Evolutionary conservation across 2,797 vertebrate species (phyloP).

Genomic region (Apogon talboti): DNA sequence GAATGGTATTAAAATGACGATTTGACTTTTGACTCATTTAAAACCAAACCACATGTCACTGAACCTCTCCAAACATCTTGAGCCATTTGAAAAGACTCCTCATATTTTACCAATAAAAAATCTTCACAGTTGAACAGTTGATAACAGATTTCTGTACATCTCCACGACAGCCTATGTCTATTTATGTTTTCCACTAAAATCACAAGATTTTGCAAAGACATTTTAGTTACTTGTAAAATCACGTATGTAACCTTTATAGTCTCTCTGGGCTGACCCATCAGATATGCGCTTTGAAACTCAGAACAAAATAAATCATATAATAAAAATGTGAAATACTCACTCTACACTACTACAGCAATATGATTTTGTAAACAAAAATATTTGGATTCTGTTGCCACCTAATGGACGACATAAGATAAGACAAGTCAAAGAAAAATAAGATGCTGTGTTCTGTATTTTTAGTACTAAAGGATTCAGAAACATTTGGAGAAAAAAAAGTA

Average conservation of each 20-base stretch:
- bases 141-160: slow-evolving; percentile 3
- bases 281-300: not conserved
- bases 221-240: too few relatives aligned
- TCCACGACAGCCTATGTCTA: not conserved
- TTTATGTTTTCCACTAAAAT: not conserved
- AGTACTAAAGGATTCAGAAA: not conserved
- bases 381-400: slow-evolving; percentile 63
- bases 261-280: too few relatives aligned
- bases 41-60: slow-evolving; percentile 50
- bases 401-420: slow-evolving; percentile 37
- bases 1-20: slow-evolving; percentile 36
- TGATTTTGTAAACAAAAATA: slow-evolving; percentile 20
- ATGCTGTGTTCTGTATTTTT: not conserved
- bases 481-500: not conserved
- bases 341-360: not conserved
- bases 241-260: too few relatives aligned
- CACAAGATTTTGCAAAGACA: too few relatives aligned
- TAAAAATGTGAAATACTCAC: not conserved
- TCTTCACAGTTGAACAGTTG: not conserved
- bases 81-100: slow-evolving; percentile 26
- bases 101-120: slow-evolving; percentile 36
- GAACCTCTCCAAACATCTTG: slow-evolving; percentile 38
- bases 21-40: slow-evolving; percentile 37
- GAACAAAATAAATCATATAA: not conserved
- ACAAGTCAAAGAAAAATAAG: not conserved